Conservation (phyloP, 2,888 invertebrate species). For the Bunonema sp. region DNA sequence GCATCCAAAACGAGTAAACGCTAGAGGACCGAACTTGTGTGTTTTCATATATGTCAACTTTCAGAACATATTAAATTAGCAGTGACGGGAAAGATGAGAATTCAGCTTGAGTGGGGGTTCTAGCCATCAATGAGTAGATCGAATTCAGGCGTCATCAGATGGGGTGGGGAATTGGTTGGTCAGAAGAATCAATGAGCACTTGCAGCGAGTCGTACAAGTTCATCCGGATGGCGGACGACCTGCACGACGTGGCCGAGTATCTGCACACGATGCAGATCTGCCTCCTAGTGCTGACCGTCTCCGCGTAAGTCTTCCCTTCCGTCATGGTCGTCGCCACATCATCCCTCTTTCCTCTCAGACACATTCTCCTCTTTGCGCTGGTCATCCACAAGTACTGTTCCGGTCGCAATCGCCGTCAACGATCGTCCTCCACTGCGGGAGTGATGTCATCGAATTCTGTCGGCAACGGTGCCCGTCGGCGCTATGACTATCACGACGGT, state of each 20-base stretch:
- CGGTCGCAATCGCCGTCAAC: not conserved
- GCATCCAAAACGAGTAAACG: too few species aligned
- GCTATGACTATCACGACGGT: too few species aligned
- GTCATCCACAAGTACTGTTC: not conserved
- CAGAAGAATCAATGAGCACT: too few species aligned
- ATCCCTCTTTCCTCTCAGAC: not conserved
- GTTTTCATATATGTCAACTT: too few species aligned
- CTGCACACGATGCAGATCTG: conserved; percentile 33
- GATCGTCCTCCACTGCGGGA: not conserved
- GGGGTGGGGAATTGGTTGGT: too few species aligned
- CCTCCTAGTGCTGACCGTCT: conserved; percentile 28
- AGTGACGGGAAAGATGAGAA: too few species aligned
- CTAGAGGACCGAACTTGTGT: too few species aligned
- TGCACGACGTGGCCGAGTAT: conserved; percentile 31
- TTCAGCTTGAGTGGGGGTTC: too few species aligned
- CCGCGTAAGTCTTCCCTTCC: conserved; percentile 3
- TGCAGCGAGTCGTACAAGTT: conserved; percentile 38
- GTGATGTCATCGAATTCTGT: not conserved
- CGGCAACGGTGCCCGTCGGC: too few species aligned
- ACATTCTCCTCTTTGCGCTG: not conserved
- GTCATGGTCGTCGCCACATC: not conserved
- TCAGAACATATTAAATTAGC: too few species aligned
- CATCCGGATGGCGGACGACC: conserved; percentile 37
- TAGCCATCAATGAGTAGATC: too few species aligned
- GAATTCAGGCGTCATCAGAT: too few species aligned